Evolutionary conservation across 2,113 vertebrate species (phyloP), one percentile per base, ranked within the genome.

Genomic region (Halichoeres trimaculatus): DNA sequence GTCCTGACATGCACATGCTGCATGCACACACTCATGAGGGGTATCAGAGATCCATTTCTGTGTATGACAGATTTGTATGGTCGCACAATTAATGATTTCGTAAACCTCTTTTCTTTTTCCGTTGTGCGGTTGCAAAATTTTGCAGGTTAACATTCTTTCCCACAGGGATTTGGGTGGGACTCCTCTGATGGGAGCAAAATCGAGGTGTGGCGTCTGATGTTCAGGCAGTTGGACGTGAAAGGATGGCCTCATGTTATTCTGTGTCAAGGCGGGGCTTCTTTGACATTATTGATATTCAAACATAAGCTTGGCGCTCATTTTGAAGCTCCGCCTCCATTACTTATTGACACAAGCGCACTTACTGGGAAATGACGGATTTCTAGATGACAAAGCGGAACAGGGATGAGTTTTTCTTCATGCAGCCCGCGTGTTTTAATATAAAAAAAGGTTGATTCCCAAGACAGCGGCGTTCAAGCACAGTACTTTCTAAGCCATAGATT

Each of bases 151-250:
- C 53, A 67, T 62, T 61, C 19, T 72, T 70, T 70, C 74, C 55
- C 70, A 48, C 9, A 10, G 41, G 14, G 22, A 40, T 72, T 7
- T 67, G 62, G 68, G 69, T 16, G 71, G 10, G 71, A 58, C 53
- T 1, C 12, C 9, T 5, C 4, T 22, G 16, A 55, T 19, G n/a
- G 43, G 58, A 52, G 48, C 17, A 1, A 8, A 12, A 52, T 64
- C 30, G 17, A 70, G 84, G 75, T 23, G 65, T 38, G 58, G 56
- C 1, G 19, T 50, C 13, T 61, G 19, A 54, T 38, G 50, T 53
- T 48, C 47, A 24, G 6, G 34, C 52, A 2, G 51, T 13, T 76
- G 41, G 56, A 71, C n/a, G 23, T 26, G 35, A 76, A 55, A 20
- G 47, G 34, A 76, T 43, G 16, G 52, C 52, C 50, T 26, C 9